Conservation (phyloP, 2,797 vertebrate species). For the Cynopterus sphinx region DNA sequence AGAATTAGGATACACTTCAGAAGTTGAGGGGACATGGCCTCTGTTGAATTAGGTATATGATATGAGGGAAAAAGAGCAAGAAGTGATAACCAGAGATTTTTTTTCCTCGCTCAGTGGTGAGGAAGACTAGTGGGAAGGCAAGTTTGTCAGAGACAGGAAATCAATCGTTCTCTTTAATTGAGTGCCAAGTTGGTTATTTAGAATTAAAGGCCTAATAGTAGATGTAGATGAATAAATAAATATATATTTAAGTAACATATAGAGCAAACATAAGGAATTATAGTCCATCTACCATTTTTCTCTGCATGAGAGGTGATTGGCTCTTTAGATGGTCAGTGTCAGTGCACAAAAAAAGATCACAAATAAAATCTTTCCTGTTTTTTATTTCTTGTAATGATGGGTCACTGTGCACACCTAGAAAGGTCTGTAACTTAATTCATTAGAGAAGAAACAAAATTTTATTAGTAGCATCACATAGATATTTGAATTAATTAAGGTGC, state of each 20-base stretch:
- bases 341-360: background rate
- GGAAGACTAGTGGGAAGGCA: background rate
- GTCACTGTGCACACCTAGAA: background rate
- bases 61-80: background rate
- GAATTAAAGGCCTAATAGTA: background rate
- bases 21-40: background rate
- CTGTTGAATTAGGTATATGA: background rate
- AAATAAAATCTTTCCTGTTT: background rate
- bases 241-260: background rate
- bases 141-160: background rate
- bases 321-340: background rate
- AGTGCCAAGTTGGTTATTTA: background rate
- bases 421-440: background rate
- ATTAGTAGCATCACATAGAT: background rate
- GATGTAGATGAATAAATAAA: background rate
- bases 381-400: background rate
- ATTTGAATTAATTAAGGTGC: background rate
- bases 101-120: background rate
- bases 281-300: background rate
- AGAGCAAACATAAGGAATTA: background rate
- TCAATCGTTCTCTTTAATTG: background rate
- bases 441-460: background rate
- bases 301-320: background rate
- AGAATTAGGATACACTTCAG: background rate
- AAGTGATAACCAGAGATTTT: background rate